Percentiles rank a stretch among this genome's conserved stretches.
Conservation (phyloP, 1,140 invertebrate genomes). For the Myzus persicae region DNA sequence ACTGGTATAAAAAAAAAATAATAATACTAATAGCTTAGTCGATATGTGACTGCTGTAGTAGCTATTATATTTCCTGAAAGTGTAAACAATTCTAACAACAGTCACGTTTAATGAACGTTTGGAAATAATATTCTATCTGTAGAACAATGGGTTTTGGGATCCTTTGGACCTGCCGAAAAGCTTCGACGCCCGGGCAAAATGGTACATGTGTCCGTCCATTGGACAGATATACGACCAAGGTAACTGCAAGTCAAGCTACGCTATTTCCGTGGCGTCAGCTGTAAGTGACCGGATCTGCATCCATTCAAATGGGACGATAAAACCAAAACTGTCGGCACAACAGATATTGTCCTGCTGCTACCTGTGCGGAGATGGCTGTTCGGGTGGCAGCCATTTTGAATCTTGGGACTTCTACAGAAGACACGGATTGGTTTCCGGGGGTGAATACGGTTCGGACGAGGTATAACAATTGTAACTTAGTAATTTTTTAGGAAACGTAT, state of each 20-base stretch:
- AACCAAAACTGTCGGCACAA: conserved; percentile 71
- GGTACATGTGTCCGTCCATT: conserved; percentile 84
- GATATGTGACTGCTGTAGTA: background rate
- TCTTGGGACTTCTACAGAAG: conserved; percentile 72
- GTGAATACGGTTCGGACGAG: conserved; percentile 68
- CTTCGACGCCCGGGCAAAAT: conserved; percentile 81
- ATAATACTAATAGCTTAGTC: too few species aligned
- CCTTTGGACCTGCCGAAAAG: conserved; percentile 70
- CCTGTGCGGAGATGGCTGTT: conserved; percentile 73
- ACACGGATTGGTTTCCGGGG: conserved; percentile 71
- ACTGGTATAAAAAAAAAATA: background rate
- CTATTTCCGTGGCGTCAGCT: conserved; percentile 63
- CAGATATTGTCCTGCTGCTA: conserved; percentile 66
- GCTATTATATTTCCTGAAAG: too few species aligned
- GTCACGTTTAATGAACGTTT: background rate
- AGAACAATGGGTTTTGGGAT: background rate
- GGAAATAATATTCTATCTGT: background rate
- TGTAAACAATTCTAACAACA: background rate
- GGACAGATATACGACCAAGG: conserved; percentile 80
- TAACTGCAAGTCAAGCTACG: conserved; percentile 72
- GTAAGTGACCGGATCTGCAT: conserved; percentile 78
- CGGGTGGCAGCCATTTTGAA: conserved; percentile 70
- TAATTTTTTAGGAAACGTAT: too few species aligned
- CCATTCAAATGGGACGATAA: conserved; percentile 67
- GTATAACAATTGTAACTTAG: conserved; percentile 33